phyloP scores from a whole-genome alignment of 2,888 invertebrate genomes.

The Trachelus iudaicus region DNA sequence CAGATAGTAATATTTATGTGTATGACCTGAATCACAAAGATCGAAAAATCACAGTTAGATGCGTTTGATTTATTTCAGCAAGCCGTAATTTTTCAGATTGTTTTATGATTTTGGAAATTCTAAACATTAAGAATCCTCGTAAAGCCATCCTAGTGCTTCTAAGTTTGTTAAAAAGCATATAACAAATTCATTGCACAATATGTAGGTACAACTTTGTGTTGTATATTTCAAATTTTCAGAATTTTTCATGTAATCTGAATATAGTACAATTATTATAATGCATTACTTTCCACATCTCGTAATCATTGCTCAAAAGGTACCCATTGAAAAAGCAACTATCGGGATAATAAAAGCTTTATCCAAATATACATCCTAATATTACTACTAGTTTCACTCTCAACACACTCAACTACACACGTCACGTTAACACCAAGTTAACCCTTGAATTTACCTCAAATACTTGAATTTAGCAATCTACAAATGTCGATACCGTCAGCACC shows the following conservation, averaged over 20 bases:
- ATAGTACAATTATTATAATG: too few relatives aligned
- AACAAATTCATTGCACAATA: neutral
- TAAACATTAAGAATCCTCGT: neutral
- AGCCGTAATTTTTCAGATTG: neutral
- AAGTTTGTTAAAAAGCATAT: neutral
- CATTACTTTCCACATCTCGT: neutral
- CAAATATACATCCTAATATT: too few relatives aligned
- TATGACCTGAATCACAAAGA: neutral
- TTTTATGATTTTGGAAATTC: neutral
- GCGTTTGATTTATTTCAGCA: neutral
- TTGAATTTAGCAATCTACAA: neutral
- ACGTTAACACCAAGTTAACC: neutral
- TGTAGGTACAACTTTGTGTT: too few relatives aligned
- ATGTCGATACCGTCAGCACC: neutral
- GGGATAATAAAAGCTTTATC: too few relatives aligned
- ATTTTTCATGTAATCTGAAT: too few relatives aligned
- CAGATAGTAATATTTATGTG: neutral
- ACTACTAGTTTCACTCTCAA: too few relatives aligned
- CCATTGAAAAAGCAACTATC: too few relatives aligned
- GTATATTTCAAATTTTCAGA: too few relatives aligned
- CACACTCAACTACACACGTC: too few relatives aligned
- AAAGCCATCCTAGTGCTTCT: neutral
- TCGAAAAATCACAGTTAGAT: neutral
- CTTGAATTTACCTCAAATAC: neutral
- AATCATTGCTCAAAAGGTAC: too few relatives aligned